Evolutionary conservation across 2,113 vertebrate species (phyloP).

Genomic region (Paramormyrops kingsleyae): DNA sequence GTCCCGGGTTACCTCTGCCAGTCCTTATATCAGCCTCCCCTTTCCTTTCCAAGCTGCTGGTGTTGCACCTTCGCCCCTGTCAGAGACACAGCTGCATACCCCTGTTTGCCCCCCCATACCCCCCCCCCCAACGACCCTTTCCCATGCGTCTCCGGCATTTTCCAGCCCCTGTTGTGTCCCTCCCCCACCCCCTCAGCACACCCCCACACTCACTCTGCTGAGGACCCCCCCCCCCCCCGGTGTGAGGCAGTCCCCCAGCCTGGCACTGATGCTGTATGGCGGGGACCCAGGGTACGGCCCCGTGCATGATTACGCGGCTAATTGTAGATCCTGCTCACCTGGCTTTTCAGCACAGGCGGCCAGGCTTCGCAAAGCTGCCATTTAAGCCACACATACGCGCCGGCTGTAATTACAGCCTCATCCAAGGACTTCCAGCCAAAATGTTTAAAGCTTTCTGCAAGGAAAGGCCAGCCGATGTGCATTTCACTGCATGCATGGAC

Average conservation of each 20-base stretch:
- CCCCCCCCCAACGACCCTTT: background rate
- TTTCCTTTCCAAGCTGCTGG: background rate
- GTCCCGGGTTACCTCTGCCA: background rate
- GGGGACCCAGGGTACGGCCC: background rate
- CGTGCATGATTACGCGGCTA: constrained; percentile 16
- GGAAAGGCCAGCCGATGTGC: background rate
- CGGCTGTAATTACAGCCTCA: constrained; percentile 12
- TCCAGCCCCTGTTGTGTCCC: background rate
- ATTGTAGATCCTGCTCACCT: constrained; percentile 24
- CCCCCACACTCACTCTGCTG: background rate
- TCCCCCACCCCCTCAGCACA: background rate
- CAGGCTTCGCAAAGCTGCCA: background rate
- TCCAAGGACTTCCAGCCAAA: constrained; percentile 23
- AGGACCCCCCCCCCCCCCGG: background rate
- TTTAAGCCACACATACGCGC: constrained; percentile 25
- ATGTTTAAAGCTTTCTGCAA: constrained; percentile 4
- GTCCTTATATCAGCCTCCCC: background rate
- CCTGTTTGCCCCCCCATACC: background rate
- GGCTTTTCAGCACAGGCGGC: background rate
- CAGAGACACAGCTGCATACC: background rate
- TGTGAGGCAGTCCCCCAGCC: background rate
- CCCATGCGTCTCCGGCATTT: background rate
- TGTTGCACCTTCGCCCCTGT: background rate
- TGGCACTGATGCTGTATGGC: constrained; percentile 11
- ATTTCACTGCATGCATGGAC: background rate